phyloP scores from a whole-genome alignment of 2,888 invertebrate genomes.

The Agrotis puta region DNA sequence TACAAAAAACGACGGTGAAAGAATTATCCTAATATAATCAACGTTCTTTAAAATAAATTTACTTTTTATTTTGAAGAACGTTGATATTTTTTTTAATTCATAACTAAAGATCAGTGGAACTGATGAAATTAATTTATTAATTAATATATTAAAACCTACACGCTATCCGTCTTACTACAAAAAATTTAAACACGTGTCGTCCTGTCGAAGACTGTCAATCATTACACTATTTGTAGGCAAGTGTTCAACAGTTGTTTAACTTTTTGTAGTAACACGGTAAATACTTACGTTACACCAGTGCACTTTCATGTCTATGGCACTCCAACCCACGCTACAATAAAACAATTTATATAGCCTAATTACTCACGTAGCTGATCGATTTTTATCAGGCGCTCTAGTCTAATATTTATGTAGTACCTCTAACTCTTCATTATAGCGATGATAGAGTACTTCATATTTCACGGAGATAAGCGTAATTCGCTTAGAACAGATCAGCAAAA shows the following conservation, averaged over 20 bases:
- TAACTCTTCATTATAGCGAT: neutral
- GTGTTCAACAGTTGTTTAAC: no score
- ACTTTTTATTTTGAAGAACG: neutral
- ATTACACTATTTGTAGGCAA: no score
- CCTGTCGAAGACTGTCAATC: no score
- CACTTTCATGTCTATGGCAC: no score
- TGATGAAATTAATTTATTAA: neutral
- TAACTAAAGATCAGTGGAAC: no score
- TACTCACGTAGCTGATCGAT: constrained; percentile 18
- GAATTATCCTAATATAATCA: no score
- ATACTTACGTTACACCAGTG: no score
- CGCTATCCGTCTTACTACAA: no score
- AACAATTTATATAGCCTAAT: constrained; percentile 3
- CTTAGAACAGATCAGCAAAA: neutral
- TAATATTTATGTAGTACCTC: neutral
- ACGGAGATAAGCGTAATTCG: neutral
- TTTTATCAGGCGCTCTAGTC: constrained; percentile 14
- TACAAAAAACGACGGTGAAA: neutral
- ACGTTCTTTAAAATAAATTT: no score
- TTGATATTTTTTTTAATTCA: neutral
- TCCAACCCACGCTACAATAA: neutral
- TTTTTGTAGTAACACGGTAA: no score
- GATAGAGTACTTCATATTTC: no score
- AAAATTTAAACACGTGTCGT: no score
- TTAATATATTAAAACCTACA: neutral